Evolutionary conservation across 1,140 invertebrate genomes (phyloP).

Genomic region (Eufriesea mexicana): DNA sequence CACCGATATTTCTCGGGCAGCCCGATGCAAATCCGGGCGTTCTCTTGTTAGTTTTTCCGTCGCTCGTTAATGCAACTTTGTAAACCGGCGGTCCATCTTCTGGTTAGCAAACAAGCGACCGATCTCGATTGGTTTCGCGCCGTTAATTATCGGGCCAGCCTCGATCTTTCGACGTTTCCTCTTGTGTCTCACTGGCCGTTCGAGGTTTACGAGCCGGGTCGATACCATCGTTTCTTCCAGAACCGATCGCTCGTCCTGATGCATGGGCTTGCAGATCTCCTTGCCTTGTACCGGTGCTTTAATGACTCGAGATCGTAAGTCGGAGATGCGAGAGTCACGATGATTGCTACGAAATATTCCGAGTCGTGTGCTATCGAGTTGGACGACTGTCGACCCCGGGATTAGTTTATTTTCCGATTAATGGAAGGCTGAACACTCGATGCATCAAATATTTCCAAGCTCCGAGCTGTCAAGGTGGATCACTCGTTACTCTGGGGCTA

Average conservation of each 20-base stretch:
- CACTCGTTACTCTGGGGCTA: too few relatives aligned
- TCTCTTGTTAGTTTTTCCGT: neutral
- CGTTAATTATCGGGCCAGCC: constrained; percentile 20
- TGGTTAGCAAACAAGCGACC: constrained; percentile 6
- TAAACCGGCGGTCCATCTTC: neutral
- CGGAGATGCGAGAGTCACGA: neutral
- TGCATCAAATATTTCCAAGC: neutral
- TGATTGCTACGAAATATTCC: neutral
- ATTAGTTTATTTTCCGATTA: neutral
- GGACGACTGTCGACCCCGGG: neutral
- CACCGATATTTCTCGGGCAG: constrained; percentile 1
- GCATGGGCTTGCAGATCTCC: neutral
- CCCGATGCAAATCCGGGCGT: neutral
- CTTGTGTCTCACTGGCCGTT: neutral
- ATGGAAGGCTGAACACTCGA: neutral
- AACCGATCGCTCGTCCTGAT: constrained; percentile 17
- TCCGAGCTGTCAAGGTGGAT: neutral
- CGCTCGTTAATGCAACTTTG: neutral
- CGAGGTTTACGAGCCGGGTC: neutral
- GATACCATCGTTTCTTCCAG: too few relatives aligned
- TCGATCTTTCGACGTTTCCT: neutral
- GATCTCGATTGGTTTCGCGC: neutral
- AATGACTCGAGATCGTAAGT: constrained; percentile 17
- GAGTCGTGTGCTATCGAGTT: neutral
- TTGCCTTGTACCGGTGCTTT: neutral